A percentile compares a stretch with the other conserved stretches of the same genome.
Evolutionary conservation across 1,140 invertebrate species (phyloP).

Genomic region (Plectus sambesii): DNA sequence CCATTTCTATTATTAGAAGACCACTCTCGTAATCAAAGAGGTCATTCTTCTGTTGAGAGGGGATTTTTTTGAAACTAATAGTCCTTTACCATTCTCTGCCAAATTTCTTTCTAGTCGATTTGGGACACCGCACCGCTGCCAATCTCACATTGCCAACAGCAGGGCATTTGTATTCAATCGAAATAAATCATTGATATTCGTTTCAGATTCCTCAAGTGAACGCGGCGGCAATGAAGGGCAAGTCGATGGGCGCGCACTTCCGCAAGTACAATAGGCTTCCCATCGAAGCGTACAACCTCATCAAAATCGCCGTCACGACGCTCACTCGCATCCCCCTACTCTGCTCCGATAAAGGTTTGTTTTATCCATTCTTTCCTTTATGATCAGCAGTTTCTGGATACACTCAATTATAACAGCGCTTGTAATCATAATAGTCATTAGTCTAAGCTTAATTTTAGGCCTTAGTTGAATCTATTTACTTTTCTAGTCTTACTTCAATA

Average conservation of each 20-base stretch:
- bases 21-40: conserved; percentile 10
- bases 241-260: conserved; percentile 27
- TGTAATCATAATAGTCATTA: no score
- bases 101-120: no score
- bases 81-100: no score
- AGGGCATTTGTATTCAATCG: conserved; percentile 13
- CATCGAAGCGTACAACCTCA: conserved; percentile 30
- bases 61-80: not conserved
- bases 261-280: conserved; percentile 29
- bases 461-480: no score
- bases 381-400: conserved; percentile 18
- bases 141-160: conserved; percentile 22
- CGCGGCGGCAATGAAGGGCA: conserved; percentile 27
- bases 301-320: conserved; percentile 42
- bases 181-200: conserved; percentile 37
- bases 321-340: conserved; percentile 62
- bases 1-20: conserved; percentile 26
- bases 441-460: no score
- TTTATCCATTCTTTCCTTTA: conserved; percentile 4
- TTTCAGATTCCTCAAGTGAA: conserved; percentile 42
- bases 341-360: conserved; percentile 61
- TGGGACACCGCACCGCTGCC: no score
- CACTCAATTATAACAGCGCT: no score
- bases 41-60: no score
- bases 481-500: no score